Percentiles rank a stretch among this genome's conserved stretches.
These are phyloP conservation scores for Thyatira batis DNA, from an alignment of 2,888 invertebrate genomes.

Conservation along the genomic window DNA sequence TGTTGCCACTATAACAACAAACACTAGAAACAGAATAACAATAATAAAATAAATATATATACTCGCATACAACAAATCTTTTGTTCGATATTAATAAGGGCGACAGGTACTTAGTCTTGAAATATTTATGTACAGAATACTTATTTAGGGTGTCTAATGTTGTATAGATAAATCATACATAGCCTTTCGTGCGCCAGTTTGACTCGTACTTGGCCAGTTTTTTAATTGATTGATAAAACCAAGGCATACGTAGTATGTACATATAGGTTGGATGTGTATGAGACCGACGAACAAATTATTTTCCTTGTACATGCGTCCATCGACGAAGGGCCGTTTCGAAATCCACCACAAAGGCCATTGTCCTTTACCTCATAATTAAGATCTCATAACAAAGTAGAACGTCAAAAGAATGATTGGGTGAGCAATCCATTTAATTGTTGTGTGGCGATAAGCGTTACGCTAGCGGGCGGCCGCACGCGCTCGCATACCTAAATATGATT, in stretches of 20 bases:
- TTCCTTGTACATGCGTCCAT: neutral
- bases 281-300: neutral
- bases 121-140: too few relatives aligned
- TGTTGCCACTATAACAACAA: too few relatives aligned
- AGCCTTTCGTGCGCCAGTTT: neutral
- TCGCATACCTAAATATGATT: slow-evolving; percentile 56
- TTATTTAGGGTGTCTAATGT: too few relatives aligned
- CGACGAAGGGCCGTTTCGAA: slow-evolving; percentile 7
- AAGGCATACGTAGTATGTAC: too few relatives aligned
- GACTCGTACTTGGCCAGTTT: neutral
- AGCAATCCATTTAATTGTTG: slow-evolving; percentile 56
- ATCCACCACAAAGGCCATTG: slow-evolving; percentile 42
- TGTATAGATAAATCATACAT: neutral
- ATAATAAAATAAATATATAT: too few relatives aligned
- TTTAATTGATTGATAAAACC: too few relatives aligned
- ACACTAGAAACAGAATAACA: too few relatives aligned
- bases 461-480: slow-evolving; percentile 43
- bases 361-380: slow-evolving; percentile 56
- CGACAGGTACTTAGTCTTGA: too few relatives aligned
- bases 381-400: slow-evolving; percentile 43
- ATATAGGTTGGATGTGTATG: too few relatives aligned
- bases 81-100: too few relatives aligned
- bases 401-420: slow-evolving; percentile 49
- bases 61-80: too few relatives aligned
- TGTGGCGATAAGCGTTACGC: slow-evolving; percentile 51